Evolutionary conservation across 2,113 vertebrate genomes (phyloP).

Genomic region (Odocoileus hemionus): DNA sequence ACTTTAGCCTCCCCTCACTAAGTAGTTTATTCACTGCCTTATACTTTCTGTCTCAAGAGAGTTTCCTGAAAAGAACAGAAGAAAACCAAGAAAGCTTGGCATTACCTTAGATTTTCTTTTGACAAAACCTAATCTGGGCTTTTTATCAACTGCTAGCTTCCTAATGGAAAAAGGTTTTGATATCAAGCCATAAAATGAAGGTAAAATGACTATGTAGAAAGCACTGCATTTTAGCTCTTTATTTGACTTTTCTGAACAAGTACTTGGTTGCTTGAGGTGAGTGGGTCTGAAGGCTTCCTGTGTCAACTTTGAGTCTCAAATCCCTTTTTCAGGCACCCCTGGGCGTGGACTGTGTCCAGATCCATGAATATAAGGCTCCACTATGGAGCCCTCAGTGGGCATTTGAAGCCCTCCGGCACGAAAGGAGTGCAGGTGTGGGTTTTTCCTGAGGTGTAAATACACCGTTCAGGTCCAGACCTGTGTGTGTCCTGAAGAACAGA

Average conservation of each 20-base stretch:
- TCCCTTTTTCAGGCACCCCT: not conserved
- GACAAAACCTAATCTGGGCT: not conserved
- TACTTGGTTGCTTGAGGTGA: not conserved
- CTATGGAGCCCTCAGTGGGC: accelerated
- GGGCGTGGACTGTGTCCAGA: not conserved
- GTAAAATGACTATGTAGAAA: not conserved
- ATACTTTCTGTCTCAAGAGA: not conserved
- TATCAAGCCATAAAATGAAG: not conserved
- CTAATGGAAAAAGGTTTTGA: not conserved
- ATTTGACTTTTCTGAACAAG: not conserved
- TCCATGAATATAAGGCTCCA: not conserved
- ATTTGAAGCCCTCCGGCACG: not conserved
- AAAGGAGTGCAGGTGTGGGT: not conserved
- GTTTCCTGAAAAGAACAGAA: not conserved
- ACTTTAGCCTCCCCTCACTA: not conserved
- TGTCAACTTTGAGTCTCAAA: not conserved
- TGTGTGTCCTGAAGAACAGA: not conserved
- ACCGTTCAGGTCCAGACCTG: not conserved
- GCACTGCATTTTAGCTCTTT: not conserved
- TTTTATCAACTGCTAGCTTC: not conserved
- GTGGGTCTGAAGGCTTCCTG: not conserved
- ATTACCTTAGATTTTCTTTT: not conserved
- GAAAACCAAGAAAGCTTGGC: not conserved
- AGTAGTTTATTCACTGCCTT: not conserved
- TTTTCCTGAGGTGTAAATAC: not conserved